Percentiles rank a stretch among this genome's conserved stretches.
Evolutionary conservation across 2,113 vertebrate genomes (phyloP).

Genomic region (Lophura nycthemera): DNA sequence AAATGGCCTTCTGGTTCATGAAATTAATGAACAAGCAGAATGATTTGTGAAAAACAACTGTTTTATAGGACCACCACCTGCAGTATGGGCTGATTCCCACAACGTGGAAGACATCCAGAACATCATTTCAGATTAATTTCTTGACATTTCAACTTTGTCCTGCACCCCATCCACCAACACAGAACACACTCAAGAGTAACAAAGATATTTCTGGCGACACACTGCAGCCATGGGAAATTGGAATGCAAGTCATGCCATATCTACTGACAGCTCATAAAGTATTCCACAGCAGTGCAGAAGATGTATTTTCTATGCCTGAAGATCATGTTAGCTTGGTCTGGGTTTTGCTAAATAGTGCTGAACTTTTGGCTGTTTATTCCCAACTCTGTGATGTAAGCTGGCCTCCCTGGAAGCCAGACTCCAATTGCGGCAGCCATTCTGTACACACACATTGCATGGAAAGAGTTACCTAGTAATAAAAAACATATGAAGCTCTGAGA

Average conservation of each 20-base stretch:
- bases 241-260: slow-evolving; percentile 46
- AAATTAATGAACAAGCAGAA: slow-evolving; percentile 59
- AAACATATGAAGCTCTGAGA: slow-evolving; percentile 62
- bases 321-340: slow-evolving; percentile 55
- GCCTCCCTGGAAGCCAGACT: slow-evolving; percentile 53
- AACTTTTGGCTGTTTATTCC: slow-evolving; percentile 66
- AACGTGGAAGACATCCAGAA: slow-evolving; percentile 49
- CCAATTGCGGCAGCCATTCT: neutral
- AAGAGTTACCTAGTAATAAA: slow-evolving; percentile 67
- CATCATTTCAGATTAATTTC: slow-evolving; percentile 52
- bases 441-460: slow-evolving; percentile 9
- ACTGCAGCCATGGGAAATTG: slow-evolving; percentile 51
- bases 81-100: slow-evolving; percentile 23
- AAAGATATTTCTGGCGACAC: slow-evolving; percentile 50
- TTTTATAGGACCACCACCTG: slow-evolving; percentile 63
- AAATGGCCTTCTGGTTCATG: neutral
- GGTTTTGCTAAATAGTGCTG: slow-evolving; percentile 42
- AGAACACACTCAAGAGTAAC: slow-evolving; percentile 51
- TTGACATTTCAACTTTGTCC: slow-evolving; percentile 54
- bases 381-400: slow-evolving; percentile 61
- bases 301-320: slow-evolving; percentile 57
- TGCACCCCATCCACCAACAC: slow-evolving; percentile 52
- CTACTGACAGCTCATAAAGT: slow-evolving; percentile 69
- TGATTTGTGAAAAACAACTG: slow-evolving; percentile 66
- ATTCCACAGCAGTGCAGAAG: slow-evolving; percentile 45